Evolutionary conservation across 2,797 vertebrate species (phyloP), one percentile per base, ranked within the genome.

Genomic region (Ibycter americanus): DNA sequence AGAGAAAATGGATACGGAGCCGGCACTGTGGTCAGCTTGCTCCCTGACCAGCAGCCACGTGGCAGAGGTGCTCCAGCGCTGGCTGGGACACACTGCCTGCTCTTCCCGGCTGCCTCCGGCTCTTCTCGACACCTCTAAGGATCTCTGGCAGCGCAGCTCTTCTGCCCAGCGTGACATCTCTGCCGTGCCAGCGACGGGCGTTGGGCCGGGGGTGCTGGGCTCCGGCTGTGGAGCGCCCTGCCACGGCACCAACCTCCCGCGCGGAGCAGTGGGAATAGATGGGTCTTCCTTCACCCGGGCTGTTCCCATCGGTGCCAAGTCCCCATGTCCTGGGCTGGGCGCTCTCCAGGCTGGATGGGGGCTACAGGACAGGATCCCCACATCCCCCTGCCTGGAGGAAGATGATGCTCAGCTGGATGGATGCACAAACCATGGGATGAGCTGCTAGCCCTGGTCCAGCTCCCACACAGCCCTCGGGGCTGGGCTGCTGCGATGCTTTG

Each of bases 111-210:
- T 61, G 56, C 56, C 62, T 71, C 71, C 6, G 4, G 32, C 29
- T 63, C 66, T 62, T 25, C 58, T 82, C 11, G 2, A 15, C 7
- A 3, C 49, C 67, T 56, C 54, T 9, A 3, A 78, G 74, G 62
- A 87, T 34, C 63, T 82, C 26, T 16, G 38, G 72, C 83, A 40
- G 23, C 0, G 6, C 23, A 20, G 62, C 63, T 42, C 2, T 77
- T 26, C 72, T 32, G 22, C 51, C 38, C 1, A 15, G 22, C 4
- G 6, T 12, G 25, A 3, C 55, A 40, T 19, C 59, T 27, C 38
- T 9, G 55, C 73, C 1, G 0, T 2, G 63, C 40, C 3, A 4
- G 67, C 1, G n/a, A 4, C 7, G 22, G 67, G 27, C 3, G 0
- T 10, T 15, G 54, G 25, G 29, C 22, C 0, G 2, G 15, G 7